A percentile compares a stretch with the other conserved stretches of the same genome.
Evolutionary conservation across 64 coral and sea anemone species (phyloP).

Genomic region (Anthopleura sola): DNA sequence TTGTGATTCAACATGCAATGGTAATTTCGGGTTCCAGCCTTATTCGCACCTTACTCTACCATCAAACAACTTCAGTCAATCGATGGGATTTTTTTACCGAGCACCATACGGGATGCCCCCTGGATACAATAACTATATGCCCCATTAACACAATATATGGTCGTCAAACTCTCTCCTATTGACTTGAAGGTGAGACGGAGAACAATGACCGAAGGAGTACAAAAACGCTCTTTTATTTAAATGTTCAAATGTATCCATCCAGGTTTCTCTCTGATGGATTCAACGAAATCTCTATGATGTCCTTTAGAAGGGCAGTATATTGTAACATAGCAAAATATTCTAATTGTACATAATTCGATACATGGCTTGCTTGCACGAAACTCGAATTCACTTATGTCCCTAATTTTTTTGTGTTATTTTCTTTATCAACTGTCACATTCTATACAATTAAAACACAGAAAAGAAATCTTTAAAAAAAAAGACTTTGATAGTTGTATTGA

Average conservation of each 20-base stretch:
- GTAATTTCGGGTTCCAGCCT: constrained; percentile 45
- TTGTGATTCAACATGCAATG: constrained; percentile 58
- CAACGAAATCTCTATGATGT: neutral
- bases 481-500: neutral
- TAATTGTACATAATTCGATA: constrained; percentile 4
- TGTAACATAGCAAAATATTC: constrained; percentile 6
- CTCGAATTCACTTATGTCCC: neutral
- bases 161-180: neutral
- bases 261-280: neutral
- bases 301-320: constrained; percentile 10
- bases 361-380: neutral
- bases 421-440: neutral
- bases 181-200: neutral
- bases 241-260: neutral
- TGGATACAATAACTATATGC: constrained; percentile 76
- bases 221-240: constrained; percentile 17
- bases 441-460: neutral
- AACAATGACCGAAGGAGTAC: neutral
- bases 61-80: constrained; percentile 54
- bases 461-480: neutral
- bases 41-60: constrained; percentile 69
- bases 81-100: constrained; percentile 54
- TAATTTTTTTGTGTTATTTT: neutral
- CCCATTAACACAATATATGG: constrained; percentile 37
- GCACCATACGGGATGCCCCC: constrained; percentile 67